Conservation (phyloP, 2,797 vertebrate species). For the Centropyge bicolor region DNA sequence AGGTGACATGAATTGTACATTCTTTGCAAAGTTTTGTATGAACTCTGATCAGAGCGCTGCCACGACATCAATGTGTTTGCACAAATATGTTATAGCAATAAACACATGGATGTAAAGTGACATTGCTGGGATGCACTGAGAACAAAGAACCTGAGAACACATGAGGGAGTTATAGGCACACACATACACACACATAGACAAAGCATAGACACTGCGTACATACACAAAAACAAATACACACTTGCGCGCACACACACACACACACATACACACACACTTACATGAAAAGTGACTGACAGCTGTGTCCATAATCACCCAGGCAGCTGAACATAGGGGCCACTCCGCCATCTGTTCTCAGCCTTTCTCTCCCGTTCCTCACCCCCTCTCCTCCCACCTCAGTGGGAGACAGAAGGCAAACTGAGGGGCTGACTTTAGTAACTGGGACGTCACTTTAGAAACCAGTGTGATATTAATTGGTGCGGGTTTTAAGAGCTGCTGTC, state of each 20-base stretch:
- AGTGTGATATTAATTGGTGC: constrained; percentile 63
- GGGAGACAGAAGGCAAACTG: constrained; percentile 56
- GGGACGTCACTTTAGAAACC: constrained; percentile 54
- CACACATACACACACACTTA: constrained; percentile 45
- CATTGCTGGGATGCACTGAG: constrained; percentile 3
- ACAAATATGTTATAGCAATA: constrained; percentile 47
- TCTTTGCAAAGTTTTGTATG: constrained; percentile 34
- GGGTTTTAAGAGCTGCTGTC: constrained; percentile 35
- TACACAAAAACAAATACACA: constrained; percentile 38
- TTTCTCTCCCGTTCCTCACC: constrained; percentile 46
- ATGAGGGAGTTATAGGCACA: constrained; percentile 20
- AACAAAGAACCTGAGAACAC: constrained; percentile 51
- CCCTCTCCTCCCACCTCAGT: constrained; percentile 47
- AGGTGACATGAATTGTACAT: constrained; percentile 52
- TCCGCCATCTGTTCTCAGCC: constrained; percentile 80
- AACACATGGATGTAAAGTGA: constrained; percentile 44
- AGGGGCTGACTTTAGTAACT: constrained; percentile 47
- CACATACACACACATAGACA: constrained; percentile 12
- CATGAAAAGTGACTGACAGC: constrained; percentile 80
- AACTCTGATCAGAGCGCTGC: constrained; percentile 40
- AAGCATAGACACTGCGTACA: constrained; percentile 11
- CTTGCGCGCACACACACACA: constrained; percentile 39
- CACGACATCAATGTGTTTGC: background rate
- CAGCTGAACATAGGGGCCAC: constrained; percentile 75
- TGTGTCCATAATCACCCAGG: constrained; percentile 83